Evolutionary conservation across 2,113 vertebrate species (phyloP).

Genomic region (Megaleporinus macrocephalus): DNA sequence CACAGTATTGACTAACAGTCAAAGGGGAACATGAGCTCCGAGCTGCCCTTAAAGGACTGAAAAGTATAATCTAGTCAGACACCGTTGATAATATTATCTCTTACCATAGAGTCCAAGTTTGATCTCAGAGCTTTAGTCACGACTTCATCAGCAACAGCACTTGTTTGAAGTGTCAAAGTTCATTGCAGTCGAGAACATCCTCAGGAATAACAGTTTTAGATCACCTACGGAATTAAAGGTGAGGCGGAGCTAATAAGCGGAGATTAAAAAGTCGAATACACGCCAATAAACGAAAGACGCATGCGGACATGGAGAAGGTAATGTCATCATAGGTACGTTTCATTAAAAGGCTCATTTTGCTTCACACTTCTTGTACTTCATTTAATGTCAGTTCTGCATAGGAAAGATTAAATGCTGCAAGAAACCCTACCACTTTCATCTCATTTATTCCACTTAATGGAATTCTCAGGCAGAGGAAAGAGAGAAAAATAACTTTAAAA

Average conservation of each 20-base stretch:
- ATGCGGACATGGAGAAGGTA: not conserved
- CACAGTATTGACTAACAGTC: conserved; percentile 40
- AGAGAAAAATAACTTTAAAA: conserved; percentile 17
- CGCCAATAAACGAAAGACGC: not conserved
- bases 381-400: conserved; percentile 30
- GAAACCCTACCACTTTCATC: conserved; percentile 23
- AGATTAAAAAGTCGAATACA: conserved; percentile 3
- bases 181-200: not conserved
- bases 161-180: not conserved
- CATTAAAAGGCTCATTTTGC: conserved; percentile 25
- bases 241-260: not conserved
- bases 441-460: conserved; percentile 28
- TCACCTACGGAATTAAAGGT: not conserved
- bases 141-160: conserved; percentile 15
- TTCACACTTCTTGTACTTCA: conserved; percentile 16
- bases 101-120: conserved; percentile 11
- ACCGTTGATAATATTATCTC: not conserved
- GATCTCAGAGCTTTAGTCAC: not conserved
- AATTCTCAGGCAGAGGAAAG: conserved; percentile 10
- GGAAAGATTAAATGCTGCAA: conserved; percentile 29
- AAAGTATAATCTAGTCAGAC: conserved; percentile 19
- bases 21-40: conserved; percentile 33
- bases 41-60: conserved; percentile 32
- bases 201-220: not conserved
- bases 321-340: conserved; percentile 1